These are phyloP conservation scores for Oncopeltus fasciatus DNA, from an alignment of 1,140 invertebrate genomes.

Conservation along the genomic window DNA sequence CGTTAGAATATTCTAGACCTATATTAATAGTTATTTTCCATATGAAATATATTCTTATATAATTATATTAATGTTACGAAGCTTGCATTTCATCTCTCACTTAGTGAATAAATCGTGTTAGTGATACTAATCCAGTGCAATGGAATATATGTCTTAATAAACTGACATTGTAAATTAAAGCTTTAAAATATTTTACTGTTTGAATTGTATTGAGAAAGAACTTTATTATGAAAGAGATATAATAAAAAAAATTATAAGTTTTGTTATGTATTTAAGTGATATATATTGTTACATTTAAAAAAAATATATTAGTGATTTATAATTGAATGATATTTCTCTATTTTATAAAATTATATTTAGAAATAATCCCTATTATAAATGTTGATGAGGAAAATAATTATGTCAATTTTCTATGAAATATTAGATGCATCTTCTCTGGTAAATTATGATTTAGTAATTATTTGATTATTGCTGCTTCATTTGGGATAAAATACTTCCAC, in stretches of 20 bases:
- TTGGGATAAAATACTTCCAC: no score
- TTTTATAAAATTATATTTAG: background rate
- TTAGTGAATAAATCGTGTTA: background rate
- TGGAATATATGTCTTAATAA: background rate
- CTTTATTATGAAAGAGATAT: background rate
- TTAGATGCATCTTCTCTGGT: no score
- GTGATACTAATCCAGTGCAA: constrained; percentile 7
- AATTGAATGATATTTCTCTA: constrained; percentile 10
- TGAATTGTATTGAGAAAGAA: background rate
- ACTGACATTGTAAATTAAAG: background rate
- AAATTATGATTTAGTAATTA: no score
- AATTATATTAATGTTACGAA: no score
- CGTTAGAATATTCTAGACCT: no score
- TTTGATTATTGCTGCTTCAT: no score
- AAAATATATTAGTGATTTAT: background rate
- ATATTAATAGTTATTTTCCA: no score
- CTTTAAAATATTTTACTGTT: constrained; percentile 8
- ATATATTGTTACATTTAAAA: constrained; percentile 4
- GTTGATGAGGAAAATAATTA: no score
- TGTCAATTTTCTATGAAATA: background rate
- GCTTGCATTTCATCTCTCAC: background rate
- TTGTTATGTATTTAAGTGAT: background rate
- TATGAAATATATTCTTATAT: no score
- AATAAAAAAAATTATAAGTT: background rate
- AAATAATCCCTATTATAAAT: background rate